A percentile compares a stretch with the other conserved stretches of the same genome.
These are phyloP conservation scores for Hydrotaea diabolus DNA, from an alignment of 2,888 invertebrate genomes.

Conservation along the genomic window DNA sequence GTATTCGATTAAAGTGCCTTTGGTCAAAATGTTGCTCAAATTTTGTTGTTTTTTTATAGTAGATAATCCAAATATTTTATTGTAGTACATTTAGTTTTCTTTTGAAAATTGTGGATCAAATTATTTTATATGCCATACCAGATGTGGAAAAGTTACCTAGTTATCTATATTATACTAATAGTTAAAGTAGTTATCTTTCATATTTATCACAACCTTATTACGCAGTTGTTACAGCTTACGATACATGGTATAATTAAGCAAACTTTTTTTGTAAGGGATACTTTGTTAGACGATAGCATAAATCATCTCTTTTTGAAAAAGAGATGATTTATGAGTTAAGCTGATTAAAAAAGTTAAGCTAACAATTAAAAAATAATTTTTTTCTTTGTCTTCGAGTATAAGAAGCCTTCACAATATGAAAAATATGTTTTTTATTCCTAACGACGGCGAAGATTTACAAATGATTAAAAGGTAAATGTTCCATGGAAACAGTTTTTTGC, in stretches of 20 bases:
- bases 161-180: background rate
- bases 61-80: constrained; percentile 4
- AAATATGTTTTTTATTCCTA: background rate
- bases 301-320: background rate
- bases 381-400: constrained; percentile 5
- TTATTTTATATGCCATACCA: background rate
- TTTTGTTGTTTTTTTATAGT: constrained; percentile 26
- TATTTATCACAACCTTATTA: constrained; percentile 11
- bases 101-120: constrained; percentile 5
- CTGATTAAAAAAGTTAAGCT: background rate
- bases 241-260: background rate
- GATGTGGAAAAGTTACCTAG: background rate
- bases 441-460: too few relatives aligned
- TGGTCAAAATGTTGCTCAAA: constrained; percentile 52
- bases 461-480: too few relatives aligned
- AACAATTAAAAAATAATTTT: background rate
- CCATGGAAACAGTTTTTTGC: too few relatives aligned
- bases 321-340: background rate
- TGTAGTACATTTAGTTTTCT: background rate
- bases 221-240: constrained; percentile 15
- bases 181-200: background rate
- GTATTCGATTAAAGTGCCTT: constrained; percentile 55
- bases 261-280: background rate
- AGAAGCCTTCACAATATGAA: constrained; percentile 11
- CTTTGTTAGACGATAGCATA: background rate